These are phyloP conservation scores for Acestrorhynchus altus DNA, from an alignment of 2,797 vertebrate species.

Conservation along the genomic window DNA sequence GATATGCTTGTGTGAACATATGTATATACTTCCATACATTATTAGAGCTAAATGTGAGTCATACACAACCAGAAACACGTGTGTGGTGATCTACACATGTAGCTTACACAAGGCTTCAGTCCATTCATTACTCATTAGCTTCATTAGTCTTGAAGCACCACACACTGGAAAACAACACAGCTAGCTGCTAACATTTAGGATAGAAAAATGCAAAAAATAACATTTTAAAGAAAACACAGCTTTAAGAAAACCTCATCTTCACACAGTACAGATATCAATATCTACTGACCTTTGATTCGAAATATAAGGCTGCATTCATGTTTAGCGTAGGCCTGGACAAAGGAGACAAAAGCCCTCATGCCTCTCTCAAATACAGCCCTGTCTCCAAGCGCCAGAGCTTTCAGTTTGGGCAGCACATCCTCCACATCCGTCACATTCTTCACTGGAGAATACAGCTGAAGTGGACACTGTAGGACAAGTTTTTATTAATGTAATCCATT, in stretches of 20 bases:
- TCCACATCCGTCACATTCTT: constrained; percentile 72
- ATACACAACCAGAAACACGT: too few relatives aligned
- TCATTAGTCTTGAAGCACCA: neutral
- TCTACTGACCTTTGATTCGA: constrained; percentile 87
- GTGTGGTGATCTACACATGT: too few relatives aligned
- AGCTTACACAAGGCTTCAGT: neutral
- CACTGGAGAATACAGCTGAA: constrained; percentile 82
- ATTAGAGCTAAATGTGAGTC: too few relatives aligned
- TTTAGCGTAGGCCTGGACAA: constrained; percentile 91
- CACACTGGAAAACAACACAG: too few relatives aligned
- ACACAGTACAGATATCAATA: neutral
- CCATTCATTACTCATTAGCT: neutral
- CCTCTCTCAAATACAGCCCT: constrained; percentile 90
- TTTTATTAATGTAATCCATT: neutral
- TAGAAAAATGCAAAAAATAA: neutral
- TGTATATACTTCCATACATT: too few relatives aligned
- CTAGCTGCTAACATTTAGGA: too few relatives aligned
- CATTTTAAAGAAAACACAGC: neutral
- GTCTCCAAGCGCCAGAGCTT: constrained; percentile 84
- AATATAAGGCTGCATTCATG: constrained; percentile 96
- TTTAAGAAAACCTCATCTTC: neutral
- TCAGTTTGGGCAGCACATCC: constrained; percentile 87
- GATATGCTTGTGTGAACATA: too few relatives aligned
- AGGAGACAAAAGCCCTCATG: constrained; percentile 93
- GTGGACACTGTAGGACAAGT: constrained; percentile 83